Evolutionary conservation across 2,888 invertebrate species (phyloP), one percentile per base, ranked within the genome.

Genomic region (Meandrusa payeni): DNA sequence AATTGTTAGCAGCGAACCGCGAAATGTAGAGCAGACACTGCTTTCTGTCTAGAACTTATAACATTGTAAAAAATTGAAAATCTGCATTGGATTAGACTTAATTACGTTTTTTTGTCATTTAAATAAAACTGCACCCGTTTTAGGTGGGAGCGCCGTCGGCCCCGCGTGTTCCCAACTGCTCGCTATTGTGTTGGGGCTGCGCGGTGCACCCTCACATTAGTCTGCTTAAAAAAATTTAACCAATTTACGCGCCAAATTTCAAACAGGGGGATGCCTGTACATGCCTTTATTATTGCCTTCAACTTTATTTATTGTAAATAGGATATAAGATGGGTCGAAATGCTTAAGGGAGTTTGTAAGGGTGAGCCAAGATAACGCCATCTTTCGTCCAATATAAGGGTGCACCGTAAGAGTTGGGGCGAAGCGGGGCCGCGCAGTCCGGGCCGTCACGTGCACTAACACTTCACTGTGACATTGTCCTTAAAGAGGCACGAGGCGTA

Each of bases 391-490:
- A 7, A 38, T 37, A 37, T 27, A 38, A 37, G 38, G 46, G 39
- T 40, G 47, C 41, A 41, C 23, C 23, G 38, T 28, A 61, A 59
- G 79, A 78, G 83, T 86, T 85, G 86, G 66, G 85, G 83, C 83
- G 79, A 82, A 52, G 76, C 80, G 80, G 62, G 81, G 83, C 80
- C 85, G 77, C 71, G 69, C 73, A 69, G 69, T 74, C 75, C 76
- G 73, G 68, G 77, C 72, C 85, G 82, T 83, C 86, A 85, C 88
- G 67, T 72, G 71, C 82, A 85, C 83, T 79, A 80, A 82, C 86
- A 86, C 86, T 74, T 82, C 87, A 88, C 88, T 85, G 88, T 87
- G 87, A 88, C 87, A 88, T 87, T 83, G 87, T 88, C 88, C 88
- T 76, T 85, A 69, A 53, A 62, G 75, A 78, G 74, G 74, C 77